Evolutionary conservation across 2,888 invertebrate genomes (phyloP), one percentile per base, ranked within the genome.

Genomic region (Oscheius sp.): DNA sequence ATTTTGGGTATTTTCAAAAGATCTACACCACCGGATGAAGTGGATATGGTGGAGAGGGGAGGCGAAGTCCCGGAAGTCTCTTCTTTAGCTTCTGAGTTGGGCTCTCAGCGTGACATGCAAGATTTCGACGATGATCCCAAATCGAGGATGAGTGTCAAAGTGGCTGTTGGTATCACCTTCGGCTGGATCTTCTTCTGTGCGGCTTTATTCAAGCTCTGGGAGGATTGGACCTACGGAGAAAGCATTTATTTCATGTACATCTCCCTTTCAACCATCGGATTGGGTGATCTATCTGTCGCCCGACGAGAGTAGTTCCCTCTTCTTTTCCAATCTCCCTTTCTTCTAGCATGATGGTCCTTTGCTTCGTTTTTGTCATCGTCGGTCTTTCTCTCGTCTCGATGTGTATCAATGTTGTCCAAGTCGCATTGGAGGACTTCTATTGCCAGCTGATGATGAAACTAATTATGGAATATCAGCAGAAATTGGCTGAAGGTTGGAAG

Each of bases 111-210:
- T n/a, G 71, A 73, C 55, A 71, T 71, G 48, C 73, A 78, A 10
- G 70, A 73, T 23, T 71, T 78, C 20, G 74, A 76, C 31, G 78
- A 78, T 34, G 57, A 74, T 46, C 64, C 70, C 58, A 42, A 17
- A 2, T 73, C 76, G 0, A n/a, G 74, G 37, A 78, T 78, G 78
- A 78, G 78, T 72, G 78, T 78, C 4, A 78, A 78, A 37, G 71
- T 83, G 25, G 84, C 85, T n/a, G 63, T 84, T 29, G 90, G 92
- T 64, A 92, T 95, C 77, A 93, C 96, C 90, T 91, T 94, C 79
- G 92, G 92, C 86, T 92, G 93, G 87, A 92, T 93, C 66, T 91
- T 93, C 86, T 93, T 93, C 71, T 96, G 96, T 29, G 95, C 95
- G 1, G 90, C 93, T 86, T 90, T 97, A 58, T 97, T 97, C 88